Evolutionary conservation across 2,113 vertebrate genomes (phyloP).

Genomic region (Catharus minimus): DNA sequence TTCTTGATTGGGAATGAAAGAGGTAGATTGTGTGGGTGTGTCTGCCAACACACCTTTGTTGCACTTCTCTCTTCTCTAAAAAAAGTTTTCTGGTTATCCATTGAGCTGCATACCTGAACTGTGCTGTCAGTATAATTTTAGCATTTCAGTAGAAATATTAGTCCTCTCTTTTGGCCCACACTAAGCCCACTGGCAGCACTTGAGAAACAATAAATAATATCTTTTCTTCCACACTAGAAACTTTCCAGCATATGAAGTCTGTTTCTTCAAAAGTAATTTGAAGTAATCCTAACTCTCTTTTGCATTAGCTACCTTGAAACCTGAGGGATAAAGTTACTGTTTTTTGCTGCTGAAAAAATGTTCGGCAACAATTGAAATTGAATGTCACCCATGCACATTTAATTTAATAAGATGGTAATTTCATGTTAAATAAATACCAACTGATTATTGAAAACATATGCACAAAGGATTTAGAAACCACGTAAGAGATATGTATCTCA

Average conservation of each 20-base stretch:
- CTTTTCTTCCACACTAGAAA: background rate
- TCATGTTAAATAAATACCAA: constrained; percentile 63
- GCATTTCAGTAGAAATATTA: background rate
- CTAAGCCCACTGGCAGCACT: background rate
- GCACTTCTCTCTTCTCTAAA: background rate
- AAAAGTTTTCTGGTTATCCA: background rate
- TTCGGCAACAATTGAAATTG: constrained; percentile 3
- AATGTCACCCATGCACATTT: constrained; percentile 51
- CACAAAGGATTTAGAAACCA: constrained; percentile 43
- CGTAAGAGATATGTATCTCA: constrained; percentile 23
- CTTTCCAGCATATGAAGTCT: background rate
- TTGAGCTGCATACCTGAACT: background rate
- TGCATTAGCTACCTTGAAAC: constrained; percentile 19
- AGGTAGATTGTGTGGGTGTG: background rate
- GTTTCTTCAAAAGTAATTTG: constrained; percentile 38
- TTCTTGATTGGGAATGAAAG: background rate
- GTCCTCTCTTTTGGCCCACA: background rate
- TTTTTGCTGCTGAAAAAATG: constrained; percentile 40
- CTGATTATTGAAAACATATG: constrained; percentile 60
- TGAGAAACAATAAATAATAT: constrained; percentile 43
- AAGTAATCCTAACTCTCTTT: constrained; percentile 46
- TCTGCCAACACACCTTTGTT: background rate
- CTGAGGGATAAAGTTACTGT: constrained; percentile 40
- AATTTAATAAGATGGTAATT: constrained; percentile 68
- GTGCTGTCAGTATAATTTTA: background rate